Base-by-base conservation (phyloP, 1,140 invertebrate genomes). In the Drosophila kurseongensis region DNA sequence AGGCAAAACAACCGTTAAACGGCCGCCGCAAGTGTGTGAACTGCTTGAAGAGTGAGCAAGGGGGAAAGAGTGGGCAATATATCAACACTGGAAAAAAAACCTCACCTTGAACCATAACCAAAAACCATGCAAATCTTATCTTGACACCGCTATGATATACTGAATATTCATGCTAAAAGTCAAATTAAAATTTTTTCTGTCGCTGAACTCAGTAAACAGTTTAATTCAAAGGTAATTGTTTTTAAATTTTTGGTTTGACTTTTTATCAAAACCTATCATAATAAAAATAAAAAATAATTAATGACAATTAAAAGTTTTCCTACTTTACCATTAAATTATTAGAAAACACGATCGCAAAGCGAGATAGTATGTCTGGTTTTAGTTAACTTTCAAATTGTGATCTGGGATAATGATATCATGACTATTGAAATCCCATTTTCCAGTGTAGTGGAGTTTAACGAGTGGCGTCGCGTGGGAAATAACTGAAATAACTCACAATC, bases 1-100 rank as follows among this genome's bases (percentile, higher is more conserved):
- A 72, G 68, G 44, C 52, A 72, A 72, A 71, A 50, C 44, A 48
- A 72, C 68, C 68, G 68, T 72, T 72, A 72, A 72, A 47, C 54
- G 65, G 65, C 14, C 14, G 65, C 36, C 27, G 44, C 66, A 72
- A 58, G 66, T 72, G 68, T 72, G 68, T 71, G 68, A 71, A 72
- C 52, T 50, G 42, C 52, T 58, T 47, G 13, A 40, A 14, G 10
- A 36, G 16, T 14, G 36, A 3, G 32, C 14, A 4, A 8, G 23
- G 23, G 23, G 9, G 42, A 29, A 41, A 38, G 62, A 13, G 35
- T 32, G 23, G 12, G 18, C 18, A 48, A 47, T 29, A 14, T 27
- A 14, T 4, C 6, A 55, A 56, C 65, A 56, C 65, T 41, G 9
- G 35, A n/a, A 23, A 12, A 67, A 63, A 18, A 32, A 32, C 1